Base-by-base conservation (phyloP, 2,113 vertebrate species). In the Pycnonotus jocosus region DNA sequence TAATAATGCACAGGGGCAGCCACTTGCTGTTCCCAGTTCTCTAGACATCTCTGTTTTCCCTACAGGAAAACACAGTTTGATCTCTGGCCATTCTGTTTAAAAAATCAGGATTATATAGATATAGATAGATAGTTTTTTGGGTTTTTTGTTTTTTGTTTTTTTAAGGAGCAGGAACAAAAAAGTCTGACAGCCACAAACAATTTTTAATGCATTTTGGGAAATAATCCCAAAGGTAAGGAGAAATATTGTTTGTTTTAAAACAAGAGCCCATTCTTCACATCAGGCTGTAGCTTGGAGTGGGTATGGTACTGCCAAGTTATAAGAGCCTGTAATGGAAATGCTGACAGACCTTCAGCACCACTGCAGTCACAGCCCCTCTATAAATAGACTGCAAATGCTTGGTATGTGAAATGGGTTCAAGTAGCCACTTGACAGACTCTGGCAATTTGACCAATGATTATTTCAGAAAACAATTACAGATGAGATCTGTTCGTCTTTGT, bases 351-450 rank as follows among this genome's bases (percentile, higher is more conserved):
- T 93, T 91, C 78, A 96, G 81, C 72, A 83, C 56, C 81, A 60
- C 71, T 0, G 1, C 73, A 74, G 66, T 50, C 62, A 40, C 51
- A 84, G 78, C 33, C 19, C 0, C 56, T 77, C 86, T 97, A 95
- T 95, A 96, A 96, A 96, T 88, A 97, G 76, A 54, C 47, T 88
- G 56, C 57, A 91, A 92, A 94, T 93, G 81, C 65, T 38, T 93
- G 78, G 86, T 77, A 84, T 81, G 84, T 81, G 66, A 92, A 79
- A 85, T 73, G 84, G 80, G 66, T 89, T 81, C 84, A 83, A 84
- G 91, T 61, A 73, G 80, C 69, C 79, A 69, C 90, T 95, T 83
- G 80, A 86, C 93, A 92, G 77, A 92, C 80, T 47, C 56, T 93
- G 93, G 56, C 86, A 89, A 83, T 81, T 86, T 91, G 89, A 91